Evolutionary conservation across 2,888 invertebrate genomes (phyloP).

Genomic region (Trachelus iudaicus): DNA sequence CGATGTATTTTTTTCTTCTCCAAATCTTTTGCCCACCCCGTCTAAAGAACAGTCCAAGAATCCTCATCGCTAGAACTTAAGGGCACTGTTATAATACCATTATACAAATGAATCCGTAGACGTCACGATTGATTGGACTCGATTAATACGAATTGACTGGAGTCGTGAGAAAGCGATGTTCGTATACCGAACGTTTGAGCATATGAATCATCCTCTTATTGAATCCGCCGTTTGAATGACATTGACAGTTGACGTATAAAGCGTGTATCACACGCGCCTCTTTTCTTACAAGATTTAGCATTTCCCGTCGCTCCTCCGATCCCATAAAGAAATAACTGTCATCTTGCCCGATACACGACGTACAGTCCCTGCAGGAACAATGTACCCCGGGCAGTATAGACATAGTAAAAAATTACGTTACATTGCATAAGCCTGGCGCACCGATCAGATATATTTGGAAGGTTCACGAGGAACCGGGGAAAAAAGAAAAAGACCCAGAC

Average conservation of each 20-base stretch:
- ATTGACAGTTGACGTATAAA: neutral
- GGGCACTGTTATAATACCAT: neutral
- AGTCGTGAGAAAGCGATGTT: neutral
- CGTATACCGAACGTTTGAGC: neutral
- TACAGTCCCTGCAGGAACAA: neutral
- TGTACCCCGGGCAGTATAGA: neutral
- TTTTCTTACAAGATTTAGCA: neutral
- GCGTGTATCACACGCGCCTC: neutral
- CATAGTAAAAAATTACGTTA: neutral
- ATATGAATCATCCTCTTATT: neutral
- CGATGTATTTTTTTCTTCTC: neutral
- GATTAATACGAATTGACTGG: neutral
- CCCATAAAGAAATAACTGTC: neutral
- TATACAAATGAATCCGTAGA: neutral
- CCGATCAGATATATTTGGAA: neutral
- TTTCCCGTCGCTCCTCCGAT: neutral
- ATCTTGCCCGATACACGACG: neutral
- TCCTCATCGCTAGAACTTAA: neutral
- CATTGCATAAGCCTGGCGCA: neutral
- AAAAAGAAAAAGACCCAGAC: neutral
- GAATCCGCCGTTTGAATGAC: neutral
- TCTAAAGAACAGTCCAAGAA: neutral
- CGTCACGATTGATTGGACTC: neutral
- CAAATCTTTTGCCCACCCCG: neutral
- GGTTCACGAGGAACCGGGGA: too few relatives aligned